These are phyloP conservation scores for Buphagus erythrorhynchus DNA, from an alignment of 2,797 vertebrate genomes.

Conservation along the genomic window DNA sequence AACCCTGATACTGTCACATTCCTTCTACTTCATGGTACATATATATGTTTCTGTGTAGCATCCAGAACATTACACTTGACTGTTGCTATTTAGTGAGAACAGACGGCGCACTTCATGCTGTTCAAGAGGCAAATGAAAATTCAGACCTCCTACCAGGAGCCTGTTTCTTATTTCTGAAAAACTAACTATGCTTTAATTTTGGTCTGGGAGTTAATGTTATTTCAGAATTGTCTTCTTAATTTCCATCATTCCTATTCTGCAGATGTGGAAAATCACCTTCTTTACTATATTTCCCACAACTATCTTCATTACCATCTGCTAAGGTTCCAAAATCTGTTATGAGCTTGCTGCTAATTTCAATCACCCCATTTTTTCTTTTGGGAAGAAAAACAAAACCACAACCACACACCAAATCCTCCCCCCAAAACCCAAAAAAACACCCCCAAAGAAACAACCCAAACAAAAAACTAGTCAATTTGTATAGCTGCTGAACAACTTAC, in stretches of 20 bases:
- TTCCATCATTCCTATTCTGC: neutral
- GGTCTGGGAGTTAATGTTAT: neutral
- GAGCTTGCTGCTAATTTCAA: neutral
- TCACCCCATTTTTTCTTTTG: neutral
- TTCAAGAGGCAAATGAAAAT: neutral
- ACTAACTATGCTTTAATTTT: conserved; percentile 1
- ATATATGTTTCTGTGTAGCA: neutral
- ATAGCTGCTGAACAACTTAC: neutral
- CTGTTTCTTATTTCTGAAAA: conserved; percentile 48
- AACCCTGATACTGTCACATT: neutral
- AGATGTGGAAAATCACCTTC: neutral
- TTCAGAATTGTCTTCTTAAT: conserved; percentile 2
- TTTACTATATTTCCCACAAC: neutral
- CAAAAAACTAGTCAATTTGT: neutral
- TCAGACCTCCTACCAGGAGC: neutral
- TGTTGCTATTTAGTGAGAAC: neutral
- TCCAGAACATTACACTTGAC: neutral
- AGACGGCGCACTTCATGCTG: neutral
- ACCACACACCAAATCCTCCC: neutral
- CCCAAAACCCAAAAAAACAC: no score
- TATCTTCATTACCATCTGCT: neutral
- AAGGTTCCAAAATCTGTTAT: neutral
- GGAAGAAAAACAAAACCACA: neutral
- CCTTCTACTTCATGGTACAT: neutral
- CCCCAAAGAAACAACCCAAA: neutral